These are phyloP conservation scores for Glyphotaelius pellucidus DNA, from an alignment of 2,888 invertebrate genomes.

Conservation along the genomic window DNA sequence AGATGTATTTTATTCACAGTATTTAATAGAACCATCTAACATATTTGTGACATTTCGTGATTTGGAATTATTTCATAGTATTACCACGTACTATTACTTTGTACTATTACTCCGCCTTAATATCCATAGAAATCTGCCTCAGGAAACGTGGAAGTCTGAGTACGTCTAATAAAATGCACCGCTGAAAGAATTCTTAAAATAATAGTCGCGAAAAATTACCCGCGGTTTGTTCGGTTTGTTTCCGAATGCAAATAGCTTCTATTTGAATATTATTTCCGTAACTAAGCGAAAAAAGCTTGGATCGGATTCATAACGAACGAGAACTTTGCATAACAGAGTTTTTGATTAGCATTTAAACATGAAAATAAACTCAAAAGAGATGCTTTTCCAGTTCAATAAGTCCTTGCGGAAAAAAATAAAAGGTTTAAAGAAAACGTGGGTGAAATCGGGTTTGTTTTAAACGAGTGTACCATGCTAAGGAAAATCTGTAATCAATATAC, in stretches of 20 bases:
- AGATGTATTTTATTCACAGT: too few relatives aligned
- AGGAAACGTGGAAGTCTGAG: background rate
- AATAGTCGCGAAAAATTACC: background rate
- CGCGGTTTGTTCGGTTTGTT: background rate
- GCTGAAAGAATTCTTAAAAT: background rate
- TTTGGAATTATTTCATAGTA: too few relatives aligned
- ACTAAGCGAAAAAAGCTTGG: background rate
- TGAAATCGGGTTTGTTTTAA: background rate
- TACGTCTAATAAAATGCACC: background rate
- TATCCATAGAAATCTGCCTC: background rate
- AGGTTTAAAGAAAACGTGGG: background rate
- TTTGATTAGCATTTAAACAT: slow-evolving; percentile 16
- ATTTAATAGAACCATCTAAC: too few relatives aligned
- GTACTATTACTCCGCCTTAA: too few relatives aligned
- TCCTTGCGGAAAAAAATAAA: background rate
- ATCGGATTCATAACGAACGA: background rate
- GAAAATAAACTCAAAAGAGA: background rate
- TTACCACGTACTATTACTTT: too few relatives aligned
- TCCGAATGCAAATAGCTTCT: background rate
- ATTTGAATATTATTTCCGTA: background rate
- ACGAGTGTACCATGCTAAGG: background rate
- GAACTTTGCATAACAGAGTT: background rate
- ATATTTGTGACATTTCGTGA: too few relatives aligned
- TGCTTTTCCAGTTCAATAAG: background rate
- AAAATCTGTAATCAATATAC: background rate